A percentile compares a stretch with the other conserved stretches of the same genome.
These are phyloP conservation scores for Chaenocephalus aceratus DNA, from an alignment of 2,113 vertebrate genomes.

Conservation along the genomic window DNA sequence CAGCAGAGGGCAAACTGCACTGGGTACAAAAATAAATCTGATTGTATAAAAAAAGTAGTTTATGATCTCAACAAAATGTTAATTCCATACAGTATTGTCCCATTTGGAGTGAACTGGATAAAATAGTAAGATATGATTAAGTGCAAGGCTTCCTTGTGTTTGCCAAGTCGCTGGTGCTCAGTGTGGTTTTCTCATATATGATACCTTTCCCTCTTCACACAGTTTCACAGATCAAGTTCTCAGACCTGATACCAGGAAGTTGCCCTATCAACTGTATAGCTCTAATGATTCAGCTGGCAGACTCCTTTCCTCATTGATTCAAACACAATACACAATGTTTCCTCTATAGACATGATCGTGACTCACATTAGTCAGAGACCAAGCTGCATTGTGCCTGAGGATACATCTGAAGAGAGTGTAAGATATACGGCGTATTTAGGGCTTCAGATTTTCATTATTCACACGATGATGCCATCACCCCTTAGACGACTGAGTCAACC, in stretches of 20 bases:
- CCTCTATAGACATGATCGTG: conserved; percentile 37
- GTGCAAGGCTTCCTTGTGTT: too few species aligned
- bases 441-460: conserved; percentile 55
- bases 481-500: conserved; percentile 57
- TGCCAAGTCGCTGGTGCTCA: too few species aligned
- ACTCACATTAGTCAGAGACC: conserved; percentile 55
- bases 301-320: conserved; percentile 29
- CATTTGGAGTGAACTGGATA: too few species aligned
- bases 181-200: too few species aligned
- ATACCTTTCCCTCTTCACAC: background rate
- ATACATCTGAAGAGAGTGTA: conserved; percentile 30
- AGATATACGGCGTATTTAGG: conserved; percentile 33
- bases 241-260: conserved; percentile 10
- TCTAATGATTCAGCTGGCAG: conserved; percentile 45
- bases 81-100: too few species aligned
- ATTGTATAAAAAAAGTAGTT: too few species aligned
- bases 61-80: too few species aligned
- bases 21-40: too few species aligned
- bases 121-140: too few species aligned
- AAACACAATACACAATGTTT: conserved; percentile 36
- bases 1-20: too few species aligned
- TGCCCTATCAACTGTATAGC: conserved; percentile 26
- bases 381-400: conserved; percentile 24
- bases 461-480: conserved; percentile 51
- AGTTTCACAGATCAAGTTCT: conserved; percentile 9